phyloP scores from a whole-genome alignment of 2,888 invertebrate species.

The Rosalia funebris region DNA sequence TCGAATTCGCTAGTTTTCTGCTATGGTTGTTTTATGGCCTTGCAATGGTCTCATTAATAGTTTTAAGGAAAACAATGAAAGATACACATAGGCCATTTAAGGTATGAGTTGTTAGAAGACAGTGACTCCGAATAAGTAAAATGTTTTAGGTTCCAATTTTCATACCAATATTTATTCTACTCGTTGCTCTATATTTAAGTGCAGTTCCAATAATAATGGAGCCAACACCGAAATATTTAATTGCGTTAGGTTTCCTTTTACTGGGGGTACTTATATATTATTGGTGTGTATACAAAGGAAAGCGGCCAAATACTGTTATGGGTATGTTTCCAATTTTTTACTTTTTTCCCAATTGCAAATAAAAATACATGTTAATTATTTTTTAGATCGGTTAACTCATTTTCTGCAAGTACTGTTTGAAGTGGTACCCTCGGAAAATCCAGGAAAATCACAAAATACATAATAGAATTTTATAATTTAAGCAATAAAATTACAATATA shows the following conservation, averaged over 20 bases:
- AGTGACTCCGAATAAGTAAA: slow-evolving; percentile 1
- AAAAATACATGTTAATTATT: slow-evolving; percentile 24
- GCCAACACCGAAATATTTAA: slow-evolving; percentile 80
- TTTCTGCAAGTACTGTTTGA: slow-evolving; percentile 74
- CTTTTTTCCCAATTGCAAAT: not conserved
- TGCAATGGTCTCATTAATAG: slow-evolving; percentile 81
- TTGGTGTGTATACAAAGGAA: slow-evolving; percentile 77
- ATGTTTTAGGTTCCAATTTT: slow-evolving; percentile 71
- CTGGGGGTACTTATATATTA: slow-evolving; percentile 78
- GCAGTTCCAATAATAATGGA: slow-evolving; percentile 79
- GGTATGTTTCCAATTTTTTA: slow-evolving; percentile 67
- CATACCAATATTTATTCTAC: slow-evolving; percentile 78
- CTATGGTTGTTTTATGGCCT: slow-evolving; percentile 89
- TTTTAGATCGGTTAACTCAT: slow-evolving; percentile 74
- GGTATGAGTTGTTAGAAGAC: slow-evolving; percentile 57
- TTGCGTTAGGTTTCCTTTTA: slow-evolving; percentile 77
- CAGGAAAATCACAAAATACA: not conserved
- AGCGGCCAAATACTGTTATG: slow-evolving; percentile 69
- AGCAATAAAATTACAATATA: no score
- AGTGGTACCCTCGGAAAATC: slow-evolving; percentile 70
- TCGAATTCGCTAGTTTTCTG: slow-evolving; percentile 87
- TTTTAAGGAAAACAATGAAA: slow-evolving; percentile 76
- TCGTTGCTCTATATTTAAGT: slow-evolving; percentile 77
- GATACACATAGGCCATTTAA: slow-evolving; percentile 77
- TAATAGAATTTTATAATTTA: no score